Percentiles rank a stretch among this genome's conserved stretches.
These are phyloP conservation scores for Melanocharis versteri DNA, from an alignment of 2,113 vertebrate species.

Conservation along the genomic window DNA sequence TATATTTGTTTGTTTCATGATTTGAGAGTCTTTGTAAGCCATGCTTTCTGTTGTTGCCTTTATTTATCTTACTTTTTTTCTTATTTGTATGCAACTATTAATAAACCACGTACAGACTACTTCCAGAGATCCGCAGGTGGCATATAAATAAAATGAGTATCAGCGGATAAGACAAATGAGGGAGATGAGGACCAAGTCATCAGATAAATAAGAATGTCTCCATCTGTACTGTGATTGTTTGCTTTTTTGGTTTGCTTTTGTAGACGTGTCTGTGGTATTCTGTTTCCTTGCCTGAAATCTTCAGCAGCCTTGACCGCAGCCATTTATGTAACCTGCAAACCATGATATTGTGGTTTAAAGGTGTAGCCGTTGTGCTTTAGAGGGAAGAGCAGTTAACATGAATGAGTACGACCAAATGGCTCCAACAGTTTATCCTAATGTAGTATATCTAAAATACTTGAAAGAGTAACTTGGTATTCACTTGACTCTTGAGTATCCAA, in stretches of 20 bases:
- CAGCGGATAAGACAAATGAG: background rate
- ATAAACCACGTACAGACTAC: background rate
- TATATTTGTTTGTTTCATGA: background rate
- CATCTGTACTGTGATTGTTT: background rate
- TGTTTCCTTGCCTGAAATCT: constrained; percentile 48
- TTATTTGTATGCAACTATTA: background rate
- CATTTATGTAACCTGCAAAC: constrained; percentile 8
- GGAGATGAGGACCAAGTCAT: background rate
- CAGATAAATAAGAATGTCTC: background rate
- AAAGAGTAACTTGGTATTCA: background rate
- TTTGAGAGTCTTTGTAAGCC: background rate
- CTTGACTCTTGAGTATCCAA: background rate
- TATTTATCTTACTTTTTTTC: background rate
- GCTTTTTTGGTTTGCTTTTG: background rate
- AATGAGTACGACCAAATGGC: background rate
- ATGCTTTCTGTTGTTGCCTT: background rate
- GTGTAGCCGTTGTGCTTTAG: background rate
- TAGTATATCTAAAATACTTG: background rate
- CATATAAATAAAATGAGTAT: background rate
- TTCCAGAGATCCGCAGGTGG: background rate
- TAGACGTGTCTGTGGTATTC: background rate
- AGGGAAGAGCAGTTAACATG: background rate
- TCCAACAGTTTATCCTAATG: background rate
- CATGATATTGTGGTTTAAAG: constrained; percentile 37
- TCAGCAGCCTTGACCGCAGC: constrained; percentile 18